Conservation (phyloP, 2,888 invertebrate species). For the Entomobrya multifasciata region DNA sequence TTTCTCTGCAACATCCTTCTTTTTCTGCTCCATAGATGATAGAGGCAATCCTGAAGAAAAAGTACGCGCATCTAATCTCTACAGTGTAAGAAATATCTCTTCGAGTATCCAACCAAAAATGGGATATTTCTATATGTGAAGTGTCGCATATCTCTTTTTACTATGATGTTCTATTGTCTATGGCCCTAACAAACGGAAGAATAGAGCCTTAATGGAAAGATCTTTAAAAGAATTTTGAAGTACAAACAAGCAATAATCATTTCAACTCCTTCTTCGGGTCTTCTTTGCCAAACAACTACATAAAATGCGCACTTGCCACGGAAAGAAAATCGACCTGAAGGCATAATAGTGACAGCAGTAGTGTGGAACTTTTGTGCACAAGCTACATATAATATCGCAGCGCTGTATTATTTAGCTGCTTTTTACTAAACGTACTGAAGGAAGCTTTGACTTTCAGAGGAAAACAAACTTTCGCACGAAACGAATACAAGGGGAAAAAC, state of each 20-base stretch:
- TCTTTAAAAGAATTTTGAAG: constrained; percentile 26
- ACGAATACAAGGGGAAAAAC: not conserved
- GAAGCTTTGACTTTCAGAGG: not conserved
- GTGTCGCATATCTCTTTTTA: too few relatives aligned
- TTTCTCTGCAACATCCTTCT: not conserved
- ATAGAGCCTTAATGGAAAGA: not conserved
- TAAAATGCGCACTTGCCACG: constrained; percentile 15
- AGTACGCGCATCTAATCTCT: too few relatives aligned
- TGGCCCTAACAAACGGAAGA: too few relatives aligned
- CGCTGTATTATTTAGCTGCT: not conserved
- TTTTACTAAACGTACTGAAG: not conserved
- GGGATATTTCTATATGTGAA: too few relatives aligned
- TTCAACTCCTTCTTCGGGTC: constrained; percentile 19
- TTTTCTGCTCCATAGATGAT: not conserved
- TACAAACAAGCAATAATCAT: constrained; percentile 33
- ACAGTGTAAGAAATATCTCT: too few relatives aligned
- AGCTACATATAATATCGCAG: not conserved
- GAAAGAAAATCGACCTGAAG: constrained; percentile 28
- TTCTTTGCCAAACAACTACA: not conserved
- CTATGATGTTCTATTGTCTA: too few relatives aligned
- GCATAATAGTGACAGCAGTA: not conserved
- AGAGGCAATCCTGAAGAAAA: not conserved
- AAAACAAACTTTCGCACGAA: constrained; percentile 45
- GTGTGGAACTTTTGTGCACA: not conserved
- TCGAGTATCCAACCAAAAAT: too few relatives aligned